Percentiles rank a stretch among this genome's conserved stretches.
These are phyloP conservation scores for Lepetodrilus schrolli DNA, from an alignment of 2,888 invertebrate species.

Conservation along the genomic window DNA sequence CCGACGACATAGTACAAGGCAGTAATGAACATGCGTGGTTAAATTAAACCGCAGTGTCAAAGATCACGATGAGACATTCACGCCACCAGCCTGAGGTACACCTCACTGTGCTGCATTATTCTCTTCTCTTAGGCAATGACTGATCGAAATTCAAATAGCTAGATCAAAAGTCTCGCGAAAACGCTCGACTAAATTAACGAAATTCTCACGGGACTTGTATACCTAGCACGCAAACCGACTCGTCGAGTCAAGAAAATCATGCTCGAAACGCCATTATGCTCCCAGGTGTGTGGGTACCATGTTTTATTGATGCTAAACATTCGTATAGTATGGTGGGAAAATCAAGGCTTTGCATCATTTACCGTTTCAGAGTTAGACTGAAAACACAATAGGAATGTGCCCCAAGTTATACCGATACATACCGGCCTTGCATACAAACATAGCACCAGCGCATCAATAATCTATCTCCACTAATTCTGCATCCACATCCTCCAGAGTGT, in stretches of 20 bases:
- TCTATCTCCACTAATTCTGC: conserved; percentile 1
- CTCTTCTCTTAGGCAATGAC: background rate
- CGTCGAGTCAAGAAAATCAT: background rate
- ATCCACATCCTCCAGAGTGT: background rate
- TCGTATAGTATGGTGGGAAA: background rate
- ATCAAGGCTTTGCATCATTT: background rate
- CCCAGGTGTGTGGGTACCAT: background rate
- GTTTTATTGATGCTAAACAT: background rate
- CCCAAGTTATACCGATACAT: background rate
- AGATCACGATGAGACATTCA: background rate
- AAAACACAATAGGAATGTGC: background rate
- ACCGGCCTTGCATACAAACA: background rate
- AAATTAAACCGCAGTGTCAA: background rate
- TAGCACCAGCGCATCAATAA: background rate
- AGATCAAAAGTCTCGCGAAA: conserved; percentile 25
- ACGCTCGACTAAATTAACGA: conserved; percentile 20
- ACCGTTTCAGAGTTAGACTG: background rate
- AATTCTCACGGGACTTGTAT: conserved; percentile 2
- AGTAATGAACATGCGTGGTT: background rate
- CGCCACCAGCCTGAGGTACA: background rate
- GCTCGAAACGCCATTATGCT: background rate
- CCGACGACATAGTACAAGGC: background rate
- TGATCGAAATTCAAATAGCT: background rate
- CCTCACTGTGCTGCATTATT: background rate
- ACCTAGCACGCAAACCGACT: background rate